phyloP scores from a whole-genome alignment of 2,888 invertebrate genomes.

The Brachypalpus laphriformis region DNA sequence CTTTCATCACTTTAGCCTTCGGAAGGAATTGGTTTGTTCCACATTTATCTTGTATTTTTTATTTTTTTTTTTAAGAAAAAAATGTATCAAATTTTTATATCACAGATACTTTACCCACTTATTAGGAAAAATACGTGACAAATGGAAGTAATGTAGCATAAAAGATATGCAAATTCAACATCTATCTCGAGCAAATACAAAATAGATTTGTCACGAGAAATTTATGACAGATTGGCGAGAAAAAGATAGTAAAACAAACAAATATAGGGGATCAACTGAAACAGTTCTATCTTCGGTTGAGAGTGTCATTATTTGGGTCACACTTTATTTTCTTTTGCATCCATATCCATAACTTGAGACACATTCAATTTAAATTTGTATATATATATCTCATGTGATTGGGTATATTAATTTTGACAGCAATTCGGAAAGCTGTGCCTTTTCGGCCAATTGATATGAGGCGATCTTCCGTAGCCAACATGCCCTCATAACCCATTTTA shows the following conservation, averaged over 20 bases:
- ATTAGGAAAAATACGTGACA: constrained; percentile 47
- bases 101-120: constrained; percentile 24
- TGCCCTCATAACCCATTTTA: too few species aligned
- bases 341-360: not conserved
- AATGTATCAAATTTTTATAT: constrained; percentile 21
- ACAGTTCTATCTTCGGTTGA: not conserved
- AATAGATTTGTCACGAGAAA: constrained; percentile 13
- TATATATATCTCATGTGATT: not conserved
- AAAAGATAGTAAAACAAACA: not conserved
- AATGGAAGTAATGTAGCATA: constrained; percentile 39
- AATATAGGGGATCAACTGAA: not conserved
- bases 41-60: constrained; percentile 5
- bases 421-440: too few species aligned
- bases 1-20: constrained; percentile 9
- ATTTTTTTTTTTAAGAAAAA: not conserved
- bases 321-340: not conserved
- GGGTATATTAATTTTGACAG: not conserved
- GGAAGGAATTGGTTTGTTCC: not conserved
- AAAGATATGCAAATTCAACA: constrained; percentile 41
- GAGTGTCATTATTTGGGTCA: not conserved
- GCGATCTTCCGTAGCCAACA: too few species aligned
- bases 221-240: not conserved
- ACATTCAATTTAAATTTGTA: not conserved
- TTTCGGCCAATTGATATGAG: too few species aligned
- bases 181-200: constrained; percentile 6